These are phyloP conservation scores for Nycticebus coucang DNA, from an alignment of 2,113 vertebrate species.

Conservation along the genomic window DNA sequence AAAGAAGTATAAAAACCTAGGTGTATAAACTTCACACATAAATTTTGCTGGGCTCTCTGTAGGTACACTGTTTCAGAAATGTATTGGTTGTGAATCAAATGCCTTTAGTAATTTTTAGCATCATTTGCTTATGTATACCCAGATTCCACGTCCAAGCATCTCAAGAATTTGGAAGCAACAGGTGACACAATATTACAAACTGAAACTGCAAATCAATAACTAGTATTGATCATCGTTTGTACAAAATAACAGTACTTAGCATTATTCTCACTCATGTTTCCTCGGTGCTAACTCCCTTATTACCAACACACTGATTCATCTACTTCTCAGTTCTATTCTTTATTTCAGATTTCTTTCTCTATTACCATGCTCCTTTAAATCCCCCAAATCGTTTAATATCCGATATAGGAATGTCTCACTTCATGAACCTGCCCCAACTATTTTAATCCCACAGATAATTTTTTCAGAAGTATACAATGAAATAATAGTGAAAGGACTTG, in stretches of 20 bases:
- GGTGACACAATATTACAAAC: background rate
- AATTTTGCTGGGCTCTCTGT: background rate
- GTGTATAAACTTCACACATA: background rate
- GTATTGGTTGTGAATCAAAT: background rate
- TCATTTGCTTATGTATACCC: background rate
- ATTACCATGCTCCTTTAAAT: background rate
- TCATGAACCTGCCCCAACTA: background rate
- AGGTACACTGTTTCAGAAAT: background rate
- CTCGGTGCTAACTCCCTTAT: background rate
- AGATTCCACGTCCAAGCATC: background rate
- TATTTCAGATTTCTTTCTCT: background rate
- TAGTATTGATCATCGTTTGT: background rate
- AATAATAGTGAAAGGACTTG: background rate
- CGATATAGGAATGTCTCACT: background rate
- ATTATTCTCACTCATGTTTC: background rate
- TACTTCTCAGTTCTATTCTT: background rate
- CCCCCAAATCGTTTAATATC: background rate
- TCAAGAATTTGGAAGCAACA: conserved; percentile 9
- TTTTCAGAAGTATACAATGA: background rate
- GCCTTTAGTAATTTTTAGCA: conserved; percentile 4
- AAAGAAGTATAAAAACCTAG: background rate
- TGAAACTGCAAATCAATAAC: conserved; percentile 6
- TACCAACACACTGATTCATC: background rate
- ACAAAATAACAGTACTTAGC: background rate
- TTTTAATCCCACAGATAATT: background rate